Base-by-base conservation (phyloP, 2,797 vertebrate species). In the Acrossocheilus fasciatus region DNA sequence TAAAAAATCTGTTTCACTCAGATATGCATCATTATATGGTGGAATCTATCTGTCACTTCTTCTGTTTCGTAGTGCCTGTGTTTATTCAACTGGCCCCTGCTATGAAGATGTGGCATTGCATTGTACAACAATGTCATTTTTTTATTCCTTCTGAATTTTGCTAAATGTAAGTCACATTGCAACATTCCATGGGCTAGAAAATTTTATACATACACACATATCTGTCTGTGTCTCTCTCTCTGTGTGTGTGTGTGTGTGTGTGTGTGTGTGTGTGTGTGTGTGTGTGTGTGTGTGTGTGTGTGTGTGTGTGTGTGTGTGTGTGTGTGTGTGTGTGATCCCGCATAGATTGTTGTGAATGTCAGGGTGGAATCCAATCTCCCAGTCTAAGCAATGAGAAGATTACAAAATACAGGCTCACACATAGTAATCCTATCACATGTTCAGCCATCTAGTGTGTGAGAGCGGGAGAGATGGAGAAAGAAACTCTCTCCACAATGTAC, bases 391-490 rank as follows among this genome's bases (percentile, higher is more conserved):
- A 36, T 70, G 86, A 83, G 66, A 62, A 57, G 66, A 34, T 26
- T 77, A 36, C 30, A 69, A 82, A 86, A 84, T 76, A 47, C 57
- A 64, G 20, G 26, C 59, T 75, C 10, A 79, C 82, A 54, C 59
- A 68, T 80, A 34, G 57, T 88, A 87, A 84, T 92, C 84, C 62
- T 88, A 88, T 92, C 88, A 89, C 90, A 70, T 79, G 23, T 89
- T 91, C 74, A 66, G 88, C 90, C 88, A 91, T 92, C 89, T 41
- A 69, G 69, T 30, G 62, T 69, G 57, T 34, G 11, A 23, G 54
- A 20, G 30, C 3, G 4, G 9, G 17, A 54, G 50, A 39, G 74
- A 26, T 10, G 50, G 34, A 54, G 47, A 20, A 64, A 30, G 64
- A 57, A 68, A 57, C 23, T 84, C 41, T 52, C 26, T 82, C 18